These are phyloP conservation scores for Girardinus metallicus DNA, from an alignment of 2,797 vertebrate genomes.

Conservation along the genomic window DNA sequence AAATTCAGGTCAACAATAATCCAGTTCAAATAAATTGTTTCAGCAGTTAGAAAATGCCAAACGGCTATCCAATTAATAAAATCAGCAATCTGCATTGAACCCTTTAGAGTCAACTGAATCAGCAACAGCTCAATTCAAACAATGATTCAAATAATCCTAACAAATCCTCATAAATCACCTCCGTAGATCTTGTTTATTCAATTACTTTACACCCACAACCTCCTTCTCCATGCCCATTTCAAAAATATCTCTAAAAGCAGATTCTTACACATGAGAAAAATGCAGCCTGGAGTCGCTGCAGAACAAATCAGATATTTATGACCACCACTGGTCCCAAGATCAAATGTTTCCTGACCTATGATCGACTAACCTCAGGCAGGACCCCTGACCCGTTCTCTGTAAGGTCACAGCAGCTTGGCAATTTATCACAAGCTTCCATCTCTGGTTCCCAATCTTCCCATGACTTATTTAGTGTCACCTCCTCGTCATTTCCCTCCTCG, in stretches of 20 bases:
- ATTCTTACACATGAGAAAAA: conserved; percentile 24
- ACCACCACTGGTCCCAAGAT: conserved; percentile 46
- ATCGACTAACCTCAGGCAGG: conserved; percentile 54
- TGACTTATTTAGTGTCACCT: conserved; percentile 38
- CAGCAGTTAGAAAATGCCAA: not conserved
- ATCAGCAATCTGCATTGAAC: not conserved
- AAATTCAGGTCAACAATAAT: not conserved
- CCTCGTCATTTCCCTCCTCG: conserved; percentile 20
- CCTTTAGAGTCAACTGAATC: not conserved
- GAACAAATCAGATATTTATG: conserved; percentile 62
- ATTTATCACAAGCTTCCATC: conserved; percentile 51
- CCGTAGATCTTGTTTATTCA: conserved; percentile 5
- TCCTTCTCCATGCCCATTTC: not conserved
- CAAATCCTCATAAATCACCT: conserved; percentile 34
- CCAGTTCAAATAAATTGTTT: not conserved
- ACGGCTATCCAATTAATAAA: not conserved
- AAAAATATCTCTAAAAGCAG: conserved; percentile 14
- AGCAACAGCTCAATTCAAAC: not conserved
- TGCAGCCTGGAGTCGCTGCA: conserved; percentile 10
- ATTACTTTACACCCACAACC: not conserved
- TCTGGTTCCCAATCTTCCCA: conserved; percentile 47
- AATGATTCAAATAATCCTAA: not conserved
- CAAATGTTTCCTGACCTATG: conserved; percentile 54
- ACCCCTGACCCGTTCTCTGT: conserved; percentile 57
- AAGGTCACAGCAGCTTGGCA: conserved; percentile 59